Conservation (phyloP, 2,888 invertebrate species). For the Endotricha flammealis region DNA sequence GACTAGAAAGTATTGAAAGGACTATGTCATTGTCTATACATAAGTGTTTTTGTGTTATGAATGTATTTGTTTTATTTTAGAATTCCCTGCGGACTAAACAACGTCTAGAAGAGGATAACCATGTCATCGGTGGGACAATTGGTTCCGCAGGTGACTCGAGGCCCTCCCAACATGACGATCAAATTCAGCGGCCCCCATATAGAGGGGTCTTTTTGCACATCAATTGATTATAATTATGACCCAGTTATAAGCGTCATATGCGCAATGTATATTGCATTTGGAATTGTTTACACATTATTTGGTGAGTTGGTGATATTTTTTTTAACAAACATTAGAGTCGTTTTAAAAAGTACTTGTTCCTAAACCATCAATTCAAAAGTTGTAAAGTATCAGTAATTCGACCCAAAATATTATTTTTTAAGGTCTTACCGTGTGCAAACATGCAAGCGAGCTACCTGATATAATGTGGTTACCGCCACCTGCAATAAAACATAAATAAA, state of each 20-base stretch:
- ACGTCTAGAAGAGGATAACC: constrained; percentile 13
- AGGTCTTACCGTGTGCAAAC: no score
- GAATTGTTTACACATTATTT: constrained; percentile 89
- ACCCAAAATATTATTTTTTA: no score
- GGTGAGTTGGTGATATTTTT: constrained; percentile 75
- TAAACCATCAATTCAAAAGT: no score
- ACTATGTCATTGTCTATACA: no score
- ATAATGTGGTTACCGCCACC: no score
- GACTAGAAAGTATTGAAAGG: no score
- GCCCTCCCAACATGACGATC: constrained; percentile 62
- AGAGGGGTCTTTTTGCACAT: constrained; percentile 72
- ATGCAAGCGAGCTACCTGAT: no score
- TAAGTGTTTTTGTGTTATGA: no score
- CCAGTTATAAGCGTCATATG: constrained; percentile 81
- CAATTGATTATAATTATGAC: constrained; percentile 81
- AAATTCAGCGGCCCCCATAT: constrained; percentile 58
- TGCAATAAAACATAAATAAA: no score
- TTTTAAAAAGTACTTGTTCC: no score
- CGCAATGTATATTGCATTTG: constrained; percentile 87
- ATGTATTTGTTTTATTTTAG: no score
- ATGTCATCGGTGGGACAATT: constrained; percentile 76
- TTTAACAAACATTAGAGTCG: background rate
- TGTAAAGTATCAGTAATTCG: no score
- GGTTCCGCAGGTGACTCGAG: constrained; percentile 72
- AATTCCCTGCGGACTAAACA: background rate